Conservation (phyloP, 2,797 vertebrate genomes). For the Amazona ochrocephala region DNA sequence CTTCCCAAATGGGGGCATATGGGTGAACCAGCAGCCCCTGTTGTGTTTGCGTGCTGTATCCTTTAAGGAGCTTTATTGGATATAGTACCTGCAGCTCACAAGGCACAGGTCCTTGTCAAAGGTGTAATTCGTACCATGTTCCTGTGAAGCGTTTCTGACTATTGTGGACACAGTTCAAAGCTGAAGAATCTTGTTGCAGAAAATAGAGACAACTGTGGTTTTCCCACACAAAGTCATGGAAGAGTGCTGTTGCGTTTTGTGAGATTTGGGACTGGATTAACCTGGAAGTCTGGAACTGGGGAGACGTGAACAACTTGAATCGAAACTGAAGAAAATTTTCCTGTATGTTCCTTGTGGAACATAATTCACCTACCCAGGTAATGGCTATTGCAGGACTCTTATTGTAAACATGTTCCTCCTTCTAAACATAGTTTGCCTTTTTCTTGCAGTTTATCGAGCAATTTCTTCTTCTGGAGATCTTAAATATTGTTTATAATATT, state of each 20-base stretch:
- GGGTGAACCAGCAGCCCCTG: background rate
- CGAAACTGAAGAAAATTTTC: slow-evolving; percentile 8
- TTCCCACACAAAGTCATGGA: background rate
- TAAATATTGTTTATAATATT: background rate
- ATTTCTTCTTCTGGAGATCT: background rate
- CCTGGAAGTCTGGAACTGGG: background rate
- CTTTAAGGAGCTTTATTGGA: background rate
- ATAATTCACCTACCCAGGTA: background rate
- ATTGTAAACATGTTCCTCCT: background rate
- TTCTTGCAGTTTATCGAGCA: background rate
- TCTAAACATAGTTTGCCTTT: background rate
- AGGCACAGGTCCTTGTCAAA: background rate
- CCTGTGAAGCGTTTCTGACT: slow-evolving; percentile 2
- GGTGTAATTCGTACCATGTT: background rate
- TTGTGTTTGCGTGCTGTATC: background rate
- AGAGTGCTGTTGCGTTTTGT: background rate
- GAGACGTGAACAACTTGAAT: background rate
- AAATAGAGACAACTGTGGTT: background rate
- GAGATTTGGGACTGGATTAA: slow-evolving; percentile 5
- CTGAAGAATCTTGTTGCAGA: background rate
- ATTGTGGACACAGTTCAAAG: background rate
- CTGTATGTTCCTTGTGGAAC: background rate
- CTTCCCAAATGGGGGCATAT: background rate
- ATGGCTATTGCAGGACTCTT: background rate
- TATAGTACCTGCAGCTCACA: background rate